Percentiles rank a stretch among this genome's conserved stretches.
These are phyloP conservation scores for Macrosteles quadrilineatus DNA, from an alignment of 1,140 invertebrate species.

Conservation along the genomic window DNA sequence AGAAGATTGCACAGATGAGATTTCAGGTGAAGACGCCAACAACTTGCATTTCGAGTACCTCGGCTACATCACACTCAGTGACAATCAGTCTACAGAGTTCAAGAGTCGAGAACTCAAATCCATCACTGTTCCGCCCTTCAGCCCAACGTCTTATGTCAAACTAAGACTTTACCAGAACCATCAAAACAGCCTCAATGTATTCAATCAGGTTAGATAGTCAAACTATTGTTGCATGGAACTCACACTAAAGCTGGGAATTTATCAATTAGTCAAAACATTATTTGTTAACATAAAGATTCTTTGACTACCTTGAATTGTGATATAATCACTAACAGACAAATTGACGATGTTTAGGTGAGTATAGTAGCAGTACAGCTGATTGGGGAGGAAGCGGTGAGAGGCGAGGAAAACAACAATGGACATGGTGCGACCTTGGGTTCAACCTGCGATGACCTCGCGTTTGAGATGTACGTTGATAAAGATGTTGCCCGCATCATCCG, in stretches of 20 bases:
- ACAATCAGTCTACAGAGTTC: constrained; percentile 77
- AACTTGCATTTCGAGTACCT: constrained; percentile 65
- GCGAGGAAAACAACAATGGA: constrained; percentile 22
- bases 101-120: constrained; percentile 86
- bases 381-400: constrained; percentile 59
- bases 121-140: constrained; percentile 64
- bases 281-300: too few species aligned
- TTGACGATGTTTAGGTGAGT: constrained; percentile 57
- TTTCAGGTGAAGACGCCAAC: constrained; percentile 37
- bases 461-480: constrained; percentile 96
- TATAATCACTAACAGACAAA: too few species aligned
- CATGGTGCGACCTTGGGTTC: constrained; percentile 54
- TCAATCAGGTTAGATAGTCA: constrained; percentile 72
- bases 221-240: constrained; percentile 1
- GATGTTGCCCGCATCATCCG: constrained; percentile 88
- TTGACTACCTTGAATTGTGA: too few species aligned
- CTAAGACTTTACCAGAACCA: constrained; percentile 82
- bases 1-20: constrained; percentile 48
- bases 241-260: not conserved
- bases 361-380: constrained; percentile 76
- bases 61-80: constrained; percentile 79
- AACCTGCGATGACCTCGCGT: constrained; percentile 91
- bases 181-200: constrained; percentile 68
- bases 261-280: not conserved
- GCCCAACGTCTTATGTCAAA: constrained; percentile 76